phyloP scores from a whole-genome alignment of 2,888 invertebrate species.

The Nomada goodeniana region DNA sequence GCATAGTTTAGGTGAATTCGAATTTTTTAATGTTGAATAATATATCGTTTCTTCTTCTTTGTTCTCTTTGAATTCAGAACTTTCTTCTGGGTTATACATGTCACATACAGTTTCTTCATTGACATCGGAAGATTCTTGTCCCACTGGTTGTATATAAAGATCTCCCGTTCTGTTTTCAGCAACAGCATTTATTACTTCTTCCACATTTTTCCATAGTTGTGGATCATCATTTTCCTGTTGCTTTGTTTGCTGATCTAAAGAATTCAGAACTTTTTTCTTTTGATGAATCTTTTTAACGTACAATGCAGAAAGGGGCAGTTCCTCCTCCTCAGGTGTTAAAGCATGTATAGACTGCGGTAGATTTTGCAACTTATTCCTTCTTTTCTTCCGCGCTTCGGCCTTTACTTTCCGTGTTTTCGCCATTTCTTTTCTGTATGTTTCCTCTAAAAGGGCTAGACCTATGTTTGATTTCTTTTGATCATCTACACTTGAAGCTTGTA shows the following conservation, averaged over 20 bases:
- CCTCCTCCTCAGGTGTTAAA: slow-evolving; percentile 68
- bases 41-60: neutral
- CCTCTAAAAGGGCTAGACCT: slow-evolving; percentile 77
- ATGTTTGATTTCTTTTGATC: slow-evolving; percentile 59
- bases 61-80: neutral
- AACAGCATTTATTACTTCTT: slow-evolving; percentile 76
- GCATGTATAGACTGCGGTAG: slow-evolving; percentile 7
- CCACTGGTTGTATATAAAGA: slow-evolving; percentile 20
- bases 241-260: slow-evolving; percentile 32
- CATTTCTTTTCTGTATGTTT: slow-evolving; percentile 77
- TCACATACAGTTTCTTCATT: neutral
- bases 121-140: neutral
- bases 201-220: slow-evolving; percentile 67
- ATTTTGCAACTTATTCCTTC: slow-evolving; percentile 56
- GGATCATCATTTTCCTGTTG: slow-evolving; percentile 33
- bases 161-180: slow-evolving; percentile 61
- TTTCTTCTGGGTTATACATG: neutral
- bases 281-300: slow-evolving; percentile 54
- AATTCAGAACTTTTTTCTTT: slow-evolving; percentile 36
- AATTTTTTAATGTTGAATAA: neutral
- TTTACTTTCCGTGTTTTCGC: slow-evolving; percentile 62
- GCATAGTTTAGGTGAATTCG: neutral
- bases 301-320: slow-evolving; percentile 54
- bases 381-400: slow-evolving; percentile 54
- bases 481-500: slow-evolving; percentile 46